These are phyloP conservation scores for Torymus auratus DNA, from an alignment of 2,888 invertebrate genomes.

Conservation along the genomic window DNA sequence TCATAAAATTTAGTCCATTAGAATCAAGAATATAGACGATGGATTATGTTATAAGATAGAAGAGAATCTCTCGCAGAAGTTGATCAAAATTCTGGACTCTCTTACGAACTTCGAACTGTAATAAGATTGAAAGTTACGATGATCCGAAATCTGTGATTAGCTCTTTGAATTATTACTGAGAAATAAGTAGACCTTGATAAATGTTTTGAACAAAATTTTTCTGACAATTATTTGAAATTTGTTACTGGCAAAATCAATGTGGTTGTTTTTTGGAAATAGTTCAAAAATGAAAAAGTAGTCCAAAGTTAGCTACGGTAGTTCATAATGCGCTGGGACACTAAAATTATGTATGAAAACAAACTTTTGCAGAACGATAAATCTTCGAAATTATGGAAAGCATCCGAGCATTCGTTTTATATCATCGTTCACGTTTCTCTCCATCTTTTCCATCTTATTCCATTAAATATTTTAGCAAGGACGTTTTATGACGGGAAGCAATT, in stretches of 20 bases:
- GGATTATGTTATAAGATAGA: constrained; percentile 5
- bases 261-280: too few species aligned
- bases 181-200: too few species aligned
- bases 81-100: constrained; percentile 16
- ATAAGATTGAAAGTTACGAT: constrained; percentile 33
- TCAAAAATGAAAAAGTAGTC: too few species aligned
- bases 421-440: not conserved
- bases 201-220: too few species aligned
- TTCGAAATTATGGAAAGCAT: not conserved
- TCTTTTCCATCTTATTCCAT: constrained; percentile 10
- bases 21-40: not conserved
- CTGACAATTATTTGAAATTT: too few species aligned
- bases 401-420: constrained; percentile 1
- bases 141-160: not conserved
- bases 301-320: not conserved
- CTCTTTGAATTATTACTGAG: not conserved
- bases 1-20: not conserved
- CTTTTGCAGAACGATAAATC: constrained; percentile 23
- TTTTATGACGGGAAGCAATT: constrained; percentile 18
- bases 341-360: constrained; percentile 7
- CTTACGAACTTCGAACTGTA: constrained; percentile 15
- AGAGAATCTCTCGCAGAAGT: constrained; percentile 13
- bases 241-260: too few species aligned
- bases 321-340: not conserved
- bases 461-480: constrained; percentile 17